Conservation (phyloP, 2,797 vertebrate genomes). For the Karalla daura region DNA sequence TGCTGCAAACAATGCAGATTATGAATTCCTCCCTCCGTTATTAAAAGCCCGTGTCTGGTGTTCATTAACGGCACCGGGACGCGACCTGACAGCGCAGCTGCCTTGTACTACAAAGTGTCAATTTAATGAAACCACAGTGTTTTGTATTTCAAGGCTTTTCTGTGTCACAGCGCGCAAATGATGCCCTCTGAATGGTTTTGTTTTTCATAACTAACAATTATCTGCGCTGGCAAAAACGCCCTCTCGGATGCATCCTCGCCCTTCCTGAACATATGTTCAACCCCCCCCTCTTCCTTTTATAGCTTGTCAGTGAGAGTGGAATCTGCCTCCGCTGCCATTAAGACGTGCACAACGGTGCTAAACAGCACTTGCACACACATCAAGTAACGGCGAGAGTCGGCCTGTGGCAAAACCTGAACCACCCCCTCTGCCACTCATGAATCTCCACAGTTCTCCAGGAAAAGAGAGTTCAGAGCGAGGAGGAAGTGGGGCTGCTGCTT, state of each 20-base stretch:
- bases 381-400: slow-evolving; percentile 42
- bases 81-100: slow-evolving; percentile 40
- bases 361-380: slow-evolving; percentile 67
- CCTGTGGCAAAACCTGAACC: slow-evolving; percentile 54
- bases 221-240: slow-evolving; percentile 26
- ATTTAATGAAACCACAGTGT: slow-evolving; percentile 40
- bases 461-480: slow-evolving; percentile 33
- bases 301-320: slow-evolving; percentile 22
- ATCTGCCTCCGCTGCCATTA: slow-evolving; percentile 35
- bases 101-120: slow-evolving; percentile 38
- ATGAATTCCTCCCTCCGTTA: slow-evolving; percentile 18
- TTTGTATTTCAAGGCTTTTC: slow-evolving; percentile 27
- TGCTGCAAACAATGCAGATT: slow-evolving; percentile 11
- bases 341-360: slow-evolving; percentile 48
- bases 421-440: slow-evolving; percentile 42
- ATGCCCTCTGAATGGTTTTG: slow-evolving; percentile 25
- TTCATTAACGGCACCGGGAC: slow-evolving; percentile 35
- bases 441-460: slow-evolving; percentile 37
- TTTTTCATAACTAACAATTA: slow-evolving; percentile 51
- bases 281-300: slow-evolving; percentile 45
- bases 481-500: slow-evolving; percentile 20
- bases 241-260: slow-evolving; percentile 9
- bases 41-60: slow-evolving; percentile 23
- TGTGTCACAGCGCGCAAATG: slow-evolving; percentile 36
- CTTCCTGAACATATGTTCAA: slow-evolving; percentile 49